Base-by-base conservation (phyloP, 2,113 vertebrate genomes). In the Hippocampus comes region DNA sequence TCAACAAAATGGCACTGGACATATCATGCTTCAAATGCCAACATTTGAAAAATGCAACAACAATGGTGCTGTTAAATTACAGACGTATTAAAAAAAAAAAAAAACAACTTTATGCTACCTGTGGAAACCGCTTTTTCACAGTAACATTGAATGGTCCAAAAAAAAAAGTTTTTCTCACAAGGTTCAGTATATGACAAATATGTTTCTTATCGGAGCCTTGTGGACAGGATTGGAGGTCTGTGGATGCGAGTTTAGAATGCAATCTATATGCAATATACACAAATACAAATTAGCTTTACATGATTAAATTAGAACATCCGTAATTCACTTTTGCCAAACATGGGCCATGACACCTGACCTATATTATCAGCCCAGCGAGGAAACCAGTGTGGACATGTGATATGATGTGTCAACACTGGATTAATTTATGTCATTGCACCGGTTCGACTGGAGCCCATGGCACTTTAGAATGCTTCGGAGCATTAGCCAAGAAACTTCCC, bases 191-290 rank as follows among this genome's bases (percentile, higher is more conserved):
- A 4, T 34, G 30, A 34, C 30, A 34, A 34, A 34, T 0, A 34
- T 5, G 4, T 5, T 75, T 82, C 53, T 74, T 9, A 61, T 66
- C 77, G 66, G 41, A 80, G 77, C 61, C 42, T 70, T 21, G 67
- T 14, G 51, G 14, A 20, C 9, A 56, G 55, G 68, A 67, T 67
- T 21, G 4, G 23, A 48, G 25, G 51, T 6, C 10, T 48, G 41
- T 49, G 51, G 67, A 51, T 60, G 60, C 20, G 27, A 49, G 30
- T 67, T 71, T 20, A 67, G 78, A 53, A 21, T 10, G 7, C 43
- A 9, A 3, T 27, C 48, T 10, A 65, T 65, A 12, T 75, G 38
- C 6, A 65, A 18, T 14, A 56, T 20, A 34, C 30, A 4, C 6
- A 15, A 15, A 41, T 41, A 65, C n/a, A 25, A 61, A 46, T 42